Percentiles rank a stretch among this genome's conserved stretches.
These are phyloP conservation scores for Phocoena sinus DNA, from an alignment of 2,113 vertebrate genomes.

Conservation along the genomic window DNA sequence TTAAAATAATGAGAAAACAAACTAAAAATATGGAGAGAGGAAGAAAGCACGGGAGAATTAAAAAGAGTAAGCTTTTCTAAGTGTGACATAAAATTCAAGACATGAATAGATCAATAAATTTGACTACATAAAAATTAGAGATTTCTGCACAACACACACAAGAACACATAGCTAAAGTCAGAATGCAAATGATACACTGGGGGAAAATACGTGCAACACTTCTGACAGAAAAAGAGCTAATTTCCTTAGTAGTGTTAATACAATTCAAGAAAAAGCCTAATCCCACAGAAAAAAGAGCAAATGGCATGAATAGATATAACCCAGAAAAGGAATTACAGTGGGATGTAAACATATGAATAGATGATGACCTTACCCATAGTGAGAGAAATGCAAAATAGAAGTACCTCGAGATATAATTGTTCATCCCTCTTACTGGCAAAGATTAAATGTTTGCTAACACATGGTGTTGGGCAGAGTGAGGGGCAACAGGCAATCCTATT, in stretches of 20 bases:
- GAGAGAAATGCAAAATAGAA: background rate
- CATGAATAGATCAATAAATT: background rate
- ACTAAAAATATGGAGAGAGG: background rate
- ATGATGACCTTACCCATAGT: background rate
- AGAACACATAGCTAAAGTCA: background rate
- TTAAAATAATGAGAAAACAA: background rate
- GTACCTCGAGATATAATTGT: background rate
- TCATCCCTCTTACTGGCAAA: background rate
- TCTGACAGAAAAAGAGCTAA: background rate
- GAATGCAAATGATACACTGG: background rate
- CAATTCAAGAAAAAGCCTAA: background rate
- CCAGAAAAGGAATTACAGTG: background rate
- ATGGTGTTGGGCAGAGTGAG: rapidly evolving
- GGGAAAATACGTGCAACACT: background rate
- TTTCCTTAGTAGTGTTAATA: background rate
- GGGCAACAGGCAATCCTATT: background rate
- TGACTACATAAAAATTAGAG: background rate
- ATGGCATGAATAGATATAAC: background rate
- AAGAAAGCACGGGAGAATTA: background rate
- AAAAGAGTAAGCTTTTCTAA: background rate
- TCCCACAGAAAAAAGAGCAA: background rate
- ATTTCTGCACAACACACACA: background rate
- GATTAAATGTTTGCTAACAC: background rate
- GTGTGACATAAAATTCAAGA: background rate
- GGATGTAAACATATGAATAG: background rate